Base-by-base conservation (phyloP, 30 jellyfish, hydroid and myxozoan genomes). In the Cassiopea xamachana region DNA sequence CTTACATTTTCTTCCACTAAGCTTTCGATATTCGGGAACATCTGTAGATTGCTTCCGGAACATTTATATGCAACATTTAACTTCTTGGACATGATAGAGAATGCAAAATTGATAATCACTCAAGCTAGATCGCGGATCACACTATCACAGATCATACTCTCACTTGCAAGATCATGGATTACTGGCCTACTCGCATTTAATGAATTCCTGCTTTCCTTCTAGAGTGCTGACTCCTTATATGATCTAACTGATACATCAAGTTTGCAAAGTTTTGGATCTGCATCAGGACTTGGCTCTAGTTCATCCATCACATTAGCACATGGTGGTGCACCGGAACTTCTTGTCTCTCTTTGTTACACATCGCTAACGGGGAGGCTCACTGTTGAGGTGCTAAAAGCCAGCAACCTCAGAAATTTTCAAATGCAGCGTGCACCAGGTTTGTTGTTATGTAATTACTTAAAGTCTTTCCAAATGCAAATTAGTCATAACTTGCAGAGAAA, bases 371-470 rank as follows among this genome's bases (percentile, higher is more conserved):
- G 98, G 6, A 45, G 98, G 39, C 92, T 94, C 27, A 94, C 98
- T 9, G 98, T 94, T 19, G 98, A 94, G 59, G 98, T 94, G 15
- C 78, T 94, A 44, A 94, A 94, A 68, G 98, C 98, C 7, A 94
- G 97, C 88, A 94, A 94, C 67, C 92, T 94, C 10, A 69, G 97
- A 58, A 80, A 83, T 74, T 76, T 94, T 58, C 98, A 94, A 71
- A 86, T 94, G 96, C 98, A 89, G 72, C 55, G 98, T 2, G 98
- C 98, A 50, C 98, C 98, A 94, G 98, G 98, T 94, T 16, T 8
- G 79, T 73, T 13, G 19, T 9, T 12, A 1, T 64, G 14, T 7
- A 9, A 1, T n/a, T 39, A 1, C 58, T 4, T 49, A 39, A 49
- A 46, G 7, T 2, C 1, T 27, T 27, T 0, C 60, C n/a, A 73